Percentiles rank a stretch among this genome's conserved stretches.
These are phyloP conservation scores for Myotis davidii DNA, from an alignment of 2,113 vertebrate species.

Conservation along the genomic window DNA sequence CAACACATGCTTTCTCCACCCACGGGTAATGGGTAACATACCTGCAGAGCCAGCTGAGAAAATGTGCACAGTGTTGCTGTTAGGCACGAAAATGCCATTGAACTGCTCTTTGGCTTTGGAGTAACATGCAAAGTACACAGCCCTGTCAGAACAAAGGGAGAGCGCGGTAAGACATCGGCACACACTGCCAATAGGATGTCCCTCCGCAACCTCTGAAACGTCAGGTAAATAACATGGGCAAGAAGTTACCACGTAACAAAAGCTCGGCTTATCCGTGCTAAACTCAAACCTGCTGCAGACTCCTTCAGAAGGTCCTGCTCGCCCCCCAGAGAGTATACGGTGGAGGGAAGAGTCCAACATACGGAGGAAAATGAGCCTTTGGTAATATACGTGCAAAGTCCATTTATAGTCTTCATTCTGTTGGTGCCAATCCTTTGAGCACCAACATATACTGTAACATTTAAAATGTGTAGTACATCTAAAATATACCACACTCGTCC, in stretches of 20 bases:
- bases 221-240: neutral
- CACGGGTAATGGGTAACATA: conserved; percentile 74
- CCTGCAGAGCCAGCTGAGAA: conserved; percentile 97
- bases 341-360: neutral
- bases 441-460: neutral
- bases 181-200: fast-evolving
- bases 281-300: neutral
- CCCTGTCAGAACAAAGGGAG: conserved; percentile 85
- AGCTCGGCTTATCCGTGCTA: neutral
- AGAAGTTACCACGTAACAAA: neutral
- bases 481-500: neutral
- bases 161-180: neutral
- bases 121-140: conserved; percentile 97
- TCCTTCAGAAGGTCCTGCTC: fast-evolving
- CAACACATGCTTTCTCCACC: neutral
- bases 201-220: neutral
- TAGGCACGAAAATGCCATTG: conserved; percentile 94
- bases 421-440: neutral
- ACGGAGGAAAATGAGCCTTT: neutral
- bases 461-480: neutral
- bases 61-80: conserved; percentile 94
- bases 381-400: neutral
- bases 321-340: neutral
- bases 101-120: conserved; percentile 96
- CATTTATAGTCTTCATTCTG: neutral